A percentile compares a stretch with the other conserved stretches of the same genome.
Evolutionary conservation across 1,140 invertebrate genomes (phyloP).

Genomic region (Geopemphigus sp.): DNA sequence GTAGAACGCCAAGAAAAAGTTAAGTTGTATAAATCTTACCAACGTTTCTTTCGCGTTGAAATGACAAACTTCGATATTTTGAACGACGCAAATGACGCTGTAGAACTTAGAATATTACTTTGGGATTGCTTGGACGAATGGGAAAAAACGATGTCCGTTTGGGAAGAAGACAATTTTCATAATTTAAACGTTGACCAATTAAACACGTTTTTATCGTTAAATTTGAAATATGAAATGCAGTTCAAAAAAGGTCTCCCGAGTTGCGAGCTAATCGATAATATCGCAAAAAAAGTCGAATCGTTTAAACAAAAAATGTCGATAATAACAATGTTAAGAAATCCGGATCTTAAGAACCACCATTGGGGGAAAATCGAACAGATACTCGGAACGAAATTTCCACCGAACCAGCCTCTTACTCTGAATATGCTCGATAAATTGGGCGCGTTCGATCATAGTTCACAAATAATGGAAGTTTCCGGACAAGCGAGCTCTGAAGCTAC

Average conservation of each 20-base stretch:
- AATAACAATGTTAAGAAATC: constrained; percentile 73
- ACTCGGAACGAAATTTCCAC: constrained; percentile 66
- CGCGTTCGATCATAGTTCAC: constrained; percentile 69
- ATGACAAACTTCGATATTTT: constrained; percentile 20
- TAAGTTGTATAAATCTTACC: constrained; percentile 60
- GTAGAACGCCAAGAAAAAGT: constrained; percentile 63
- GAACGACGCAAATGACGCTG: constrained; percentile 8
- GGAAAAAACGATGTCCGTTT: not conserved
- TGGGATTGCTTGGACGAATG: constrained; percentile 58
- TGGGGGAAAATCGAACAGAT: constrained; percentile 78
- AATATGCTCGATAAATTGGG: constrained; percentile 67
- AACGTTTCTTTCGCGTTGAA: constrained; percentile 4
- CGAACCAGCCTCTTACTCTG: constrained; percentile 65
- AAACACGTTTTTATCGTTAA: constrained; percentile 26
- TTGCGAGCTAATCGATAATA: constrained; percentile 19
- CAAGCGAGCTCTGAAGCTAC: constrained; percentile 81
- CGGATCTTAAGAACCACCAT: constrained; percentile 70
- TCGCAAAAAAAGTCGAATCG: constrained; percentile 44
- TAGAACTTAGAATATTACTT: constrained; percentile 36
- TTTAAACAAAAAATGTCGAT: constrained; percentile 64
- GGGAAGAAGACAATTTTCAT: constrained; percentile 39
- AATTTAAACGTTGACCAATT: constrained; percentile 26
- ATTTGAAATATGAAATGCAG: constrained; percentile 29
- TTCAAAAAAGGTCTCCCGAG: constrained; percentile 38
- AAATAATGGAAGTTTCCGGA: constrained; percentile 76